A percentile compares a stretch with the other conserved stretches of the same genome.
phyloP scores from a whole-genome alignment of 2,888 invertebrate genomes.

The Meiosimyza platycephala region DNA sequence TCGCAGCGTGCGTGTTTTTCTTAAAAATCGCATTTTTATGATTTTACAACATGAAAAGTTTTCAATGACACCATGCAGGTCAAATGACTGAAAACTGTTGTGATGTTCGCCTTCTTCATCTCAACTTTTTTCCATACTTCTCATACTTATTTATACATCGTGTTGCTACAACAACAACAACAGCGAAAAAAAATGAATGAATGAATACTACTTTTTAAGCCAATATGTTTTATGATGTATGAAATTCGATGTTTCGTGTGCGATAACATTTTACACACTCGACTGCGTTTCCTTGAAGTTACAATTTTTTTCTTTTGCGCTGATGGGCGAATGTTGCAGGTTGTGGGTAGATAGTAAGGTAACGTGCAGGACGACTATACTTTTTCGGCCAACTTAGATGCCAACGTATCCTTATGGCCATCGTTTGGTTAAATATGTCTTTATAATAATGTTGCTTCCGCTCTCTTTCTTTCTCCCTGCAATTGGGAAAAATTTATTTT shows the following conservation, averaged over 20 bases:
- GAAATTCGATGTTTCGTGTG: constrained; percentile 59
- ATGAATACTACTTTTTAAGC: constrained; percentile 57
- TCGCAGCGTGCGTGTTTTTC: neutral
- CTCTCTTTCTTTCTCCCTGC: neutral
- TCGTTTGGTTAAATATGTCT: constrained; percentile 1
- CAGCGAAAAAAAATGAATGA: no score
- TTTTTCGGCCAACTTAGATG: neutral
- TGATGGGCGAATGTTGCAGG: no score
- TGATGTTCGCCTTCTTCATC: no score
- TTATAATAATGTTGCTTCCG: neutral
- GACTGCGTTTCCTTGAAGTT: constrained; percentile 30
- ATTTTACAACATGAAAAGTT: neutral
- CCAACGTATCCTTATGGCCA: neutral
- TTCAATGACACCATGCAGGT: no score
- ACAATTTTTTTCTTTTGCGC: no score
- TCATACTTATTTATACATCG: no score
- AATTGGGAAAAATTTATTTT: constrained; percentile 4
- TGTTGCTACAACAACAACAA: no score
- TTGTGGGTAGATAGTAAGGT: no score
- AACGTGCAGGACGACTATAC: neutral
- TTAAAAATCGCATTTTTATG: constrained; percentile 8
- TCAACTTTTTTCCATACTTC: no score
- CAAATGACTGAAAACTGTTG: no score
- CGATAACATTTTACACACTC: constrained; percentile 43
- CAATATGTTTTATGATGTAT: constrained; percentile 63